A percentile compares a stretch with the other conserved stretches of the same genome.
Conservation (phyloP, 1,140 invertebrate genomes). For the Drosophila pallidifrons region DNA sequence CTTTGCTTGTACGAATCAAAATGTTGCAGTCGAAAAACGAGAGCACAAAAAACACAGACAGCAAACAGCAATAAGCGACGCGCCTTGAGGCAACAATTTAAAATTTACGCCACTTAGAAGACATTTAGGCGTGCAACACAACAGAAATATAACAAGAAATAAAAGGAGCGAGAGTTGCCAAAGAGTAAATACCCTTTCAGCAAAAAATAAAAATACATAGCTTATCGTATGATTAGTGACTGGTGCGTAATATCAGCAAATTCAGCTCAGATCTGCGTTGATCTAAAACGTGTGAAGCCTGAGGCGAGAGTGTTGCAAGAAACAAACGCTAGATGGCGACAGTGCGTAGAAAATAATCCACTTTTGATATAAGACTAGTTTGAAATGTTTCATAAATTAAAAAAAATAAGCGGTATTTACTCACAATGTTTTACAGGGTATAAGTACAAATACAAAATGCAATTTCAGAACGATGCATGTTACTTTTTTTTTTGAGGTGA, state of each 20-base stretch:
- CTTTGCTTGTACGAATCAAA: slow-evolving; percentile 56
- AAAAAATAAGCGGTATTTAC: not conserved
- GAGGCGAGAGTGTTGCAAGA: not conserved
- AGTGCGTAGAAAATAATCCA: not conserved
- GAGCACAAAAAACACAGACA: slow-evolving; percentile 4
- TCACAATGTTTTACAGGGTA: not conserved
- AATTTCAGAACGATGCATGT: slow-evolving; percentile 24
- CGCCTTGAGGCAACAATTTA: slow-evolving; percentile 70
- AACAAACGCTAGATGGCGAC: slow-evolving; percentile 5
- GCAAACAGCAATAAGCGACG: slow-evolving; percentile 16
- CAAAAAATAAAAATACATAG: not conserved
- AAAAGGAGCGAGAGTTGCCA: slow-evolving; percentile 37
- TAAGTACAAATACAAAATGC: slow-evolving; percentile 27
- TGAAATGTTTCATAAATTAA: not conserved
- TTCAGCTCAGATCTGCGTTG: not conserved
- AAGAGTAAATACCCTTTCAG: slow-evolving; percentile 46
- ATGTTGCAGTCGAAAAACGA: slow-evolving; percentile 51
- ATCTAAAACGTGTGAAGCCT: not conserved
- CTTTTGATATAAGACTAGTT: not conserved
- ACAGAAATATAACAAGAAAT: slow-evolving; percentile 53
- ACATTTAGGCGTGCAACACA: slow-evolving; percentile 72
- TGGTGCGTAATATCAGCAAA: not conserved
- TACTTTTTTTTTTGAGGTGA: slow-evolving; percentile 32
- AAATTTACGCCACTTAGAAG: slow-evolving; percentile 78
- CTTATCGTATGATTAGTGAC: not conserved